Conservation (phyloP, 1,140 invertebrate species). For the Helicoverpa armigera region DNA sequence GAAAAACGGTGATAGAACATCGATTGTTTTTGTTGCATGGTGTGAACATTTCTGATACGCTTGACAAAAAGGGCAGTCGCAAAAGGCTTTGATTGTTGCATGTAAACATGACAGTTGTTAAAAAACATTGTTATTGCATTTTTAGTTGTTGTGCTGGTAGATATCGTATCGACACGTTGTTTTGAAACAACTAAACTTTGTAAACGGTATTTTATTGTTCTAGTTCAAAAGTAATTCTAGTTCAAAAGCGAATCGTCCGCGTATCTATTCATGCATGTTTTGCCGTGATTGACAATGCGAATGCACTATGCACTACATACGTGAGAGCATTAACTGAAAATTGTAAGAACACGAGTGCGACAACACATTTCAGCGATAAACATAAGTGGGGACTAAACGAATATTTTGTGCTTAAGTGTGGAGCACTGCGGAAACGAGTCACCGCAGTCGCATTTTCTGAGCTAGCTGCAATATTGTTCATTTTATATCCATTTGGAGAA, state of each 20-base stretch:
- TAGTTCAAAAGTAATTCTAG: background rate
- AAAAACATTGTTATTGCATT: too few species aligned
- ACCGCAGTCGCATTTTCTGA: background rate
- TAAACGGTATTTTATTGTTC: too few species aligned
- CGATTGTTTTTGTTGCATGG: too few species aligned
- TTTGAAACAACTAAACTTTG: too few species aligned
- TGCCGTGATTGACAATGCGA: background rate
- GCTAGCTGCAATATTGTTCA: background rate
- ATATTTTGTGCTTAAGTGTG: conserved; percentile 2
- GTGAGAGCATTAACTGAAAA: conserved; percentile 14
- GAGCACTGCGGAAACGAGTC: background rate
- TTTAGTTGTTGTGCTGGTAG: too few species aligned
- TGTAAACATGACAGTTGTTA: too few species aligned
- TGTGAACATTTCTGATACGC: too few species aligned
- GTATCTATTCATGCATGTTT: background rate
- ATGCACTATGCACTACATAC: background rate
- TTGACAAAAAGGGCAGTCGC: too few species aligned
- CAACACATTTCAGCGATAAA: background rate
- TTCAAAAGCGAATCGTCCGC: background rate
- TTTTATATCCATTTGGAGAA: background rate
- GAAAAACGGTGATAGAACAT: too few species aligned
- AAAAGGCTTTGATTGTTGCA: too few species aligned
- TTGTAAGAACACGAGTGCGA: background rate
- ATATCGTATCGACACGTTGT: too few species aligned
- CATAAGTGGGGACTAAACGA: conserved; percentile 5